Evolutionary conservation across 1,140 invertebrate genomes (phyloP).

Genomic region (Camponotus pennsylvanicus): DNA sequence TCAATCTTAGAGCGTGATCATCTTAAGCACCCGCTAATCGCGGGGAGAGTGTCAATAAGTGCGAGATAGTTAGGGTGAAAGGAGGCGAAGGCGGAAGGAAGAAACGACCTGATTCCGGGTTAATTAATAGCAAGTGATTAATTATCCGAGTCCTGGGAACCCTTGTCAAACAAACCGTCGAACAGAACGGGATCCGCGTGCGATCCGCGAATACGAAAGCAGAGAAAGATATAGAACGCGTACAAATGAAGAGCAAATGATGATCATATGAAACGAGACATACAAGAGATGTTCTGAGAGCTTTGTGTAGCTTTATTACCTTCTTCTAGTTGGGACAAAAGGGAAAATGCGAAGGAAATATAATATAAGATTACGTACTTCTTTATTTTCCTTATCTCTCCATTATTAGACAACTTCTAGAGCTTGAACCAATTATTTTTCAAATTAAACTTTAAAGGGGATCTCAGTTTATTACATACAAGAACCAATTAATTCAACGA

Average conservation of each 20-base stretch:
- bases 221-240: slow-evolving; percentile 14
- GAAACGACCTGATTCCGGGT: slow-evolving; percentile 73
- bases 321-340: background rate
- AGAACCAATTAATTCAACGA: too few species aligned
- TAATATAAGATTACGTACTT: too few species aligned
- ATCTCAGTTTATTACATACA: too few species aligned
- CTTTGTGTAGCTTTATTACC: slow-evolving; percentile 8
- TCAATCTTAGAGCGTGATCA: background rate
- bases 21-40: background rate
- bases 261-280: background rate
- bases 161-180: slow-evolving; percentile 80
- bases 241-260: background rate
- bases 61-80: slow-evolving; percentile 7
- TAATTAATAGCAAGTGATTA: slow-evolving; percentile 83
- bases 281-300: background rate
- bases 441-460: too few species aligned
- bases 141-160: slow-evolving; percentile 76
- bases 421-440: too few species aligned
- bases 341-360: too few species aligned
- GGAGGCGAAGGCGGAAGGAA: background rate
- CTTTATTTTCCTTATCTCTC: too few species aligned
- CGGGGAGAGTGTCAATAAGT: background rate
- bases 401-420: too few species aligned
- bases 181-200: background rate
- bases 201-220: slow-evolving; percentile 43